Base-by-base conservation (phyloP, 2,888 invertebrate genomes). In the Aquatica leii region DNA sequence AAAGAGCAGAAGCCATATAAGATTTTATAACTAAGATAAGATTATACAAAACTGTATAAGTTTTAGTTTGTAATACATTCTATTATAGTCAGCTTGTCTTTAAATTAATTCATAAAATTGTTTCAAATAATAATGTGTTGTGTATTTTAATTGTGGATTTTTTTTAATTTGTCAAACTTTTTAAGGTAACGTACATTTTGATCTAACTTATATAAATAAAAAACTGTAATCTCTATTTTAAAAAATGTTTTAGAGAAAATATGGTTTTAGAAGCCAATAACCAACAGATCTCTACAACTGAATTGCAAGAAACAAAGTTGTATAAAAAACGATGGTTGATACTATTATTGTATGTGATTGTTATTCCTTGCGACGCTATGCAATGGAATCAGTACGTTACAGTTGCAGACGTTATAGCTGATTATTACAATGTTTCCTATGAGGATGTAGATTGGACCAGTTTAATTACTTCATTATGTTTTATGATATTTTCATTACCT, bases 321-420 rank as follows among this genome's bases (percentile, higher is more conserved):
- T 43, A 43, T 14, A 11, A 1, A 17, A 43, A 1, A 17, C 85
- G 97, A 83, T 98, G 95, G 94, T 81, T 93, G 65, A 91, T 97
- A 74, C 83, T 98, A 73, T 84, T 86, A 59, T 87, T 98, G 71
- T 98, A 97, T 82, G 91, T 94, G 9, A 79, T 93, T 51, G 94
- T 93, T 80, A 97, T 97, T 9, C 91, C 94, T 56, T 90, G 93
- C 58, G 98, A 97, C 81, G 89, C 95, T 49, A 90, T 95, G 87
- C 98, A 98, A 82, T 98, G 98, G 98, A 93, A 97, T 74, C 94
- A 98, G 83, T 95, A 95, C 85, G 92, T 94, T 77, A 97, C 97
- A 77, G 96, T 98, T 69, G 89, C 91, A 70, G 91, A 95, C 78
- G 88, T 94, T 56, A 86, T 97, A 40, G 86, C 83, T 71, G 88